A percentile compares a stretch with the other conserved stretches of the same genome.
Conservation (phyloP, 2,113 vertebrate species). For the Tautogolabrus adspersus region DNA sequence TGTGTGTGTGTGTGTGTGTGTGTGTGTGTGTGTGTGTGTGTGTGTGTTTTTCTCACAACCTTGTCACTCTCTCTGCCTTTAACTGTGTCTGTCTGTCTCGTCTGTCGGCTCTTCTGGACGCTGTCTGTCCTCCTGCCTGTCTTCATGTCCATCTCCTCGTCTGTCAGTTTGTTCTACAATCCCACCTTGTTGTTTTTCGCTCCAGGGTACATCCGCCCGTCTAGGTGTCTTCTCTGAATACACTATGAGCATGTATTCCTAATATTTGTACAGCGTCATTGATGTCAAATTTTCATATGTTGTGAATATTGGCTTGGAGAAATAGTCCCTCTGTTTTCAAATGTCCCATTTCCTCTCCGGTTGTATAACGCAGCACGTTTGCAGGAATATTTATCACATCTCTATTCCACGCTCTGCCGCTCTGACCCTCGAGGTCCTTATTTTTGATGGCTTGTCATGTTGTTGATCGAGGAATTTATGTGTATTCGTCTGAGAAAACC, state of each 20-base stretch:
- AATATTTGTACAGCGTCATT: conserved; percentile 11
- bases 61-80: conserved; percentile 46
- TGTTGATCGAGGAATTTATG: conserved; percentile 43
- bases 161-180: conserved; percentile 12
- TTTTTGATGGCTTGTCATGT: conserved; percentile 47
- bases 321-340: neutral
- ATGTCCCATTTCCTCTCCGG: conserved; percentile 11
- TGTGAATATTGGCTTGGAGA: conserved; percentile 1
- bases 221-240: conserved; percentile 20
- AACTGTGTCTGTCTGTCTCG: conserved; percentile 35
- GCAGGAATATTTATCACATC: conserved; percentile 43
- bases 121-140: neutral
- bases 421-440: conserved; percentile 34
- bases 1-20: conserved; percentile 1
- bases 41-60: conserved; percentile 27
- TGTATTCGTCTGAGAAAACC: conserved; percentile 15
- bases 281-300: conserved; percentile 16
- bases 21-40: no score
- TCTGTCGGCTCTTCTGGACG: neutral
- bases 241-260: neutral
- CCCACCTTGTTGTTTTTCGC: neutral
- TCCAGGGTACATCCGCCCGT: neutral
- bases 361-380: conserved; percentile 10
- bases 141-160: neutral
- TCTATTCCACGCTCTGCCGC: conserved; percentile 24